phyloP scores from a whole-genome alignment of 2,113 vertebrate genomes.

The Chauna torquata region DNA sequence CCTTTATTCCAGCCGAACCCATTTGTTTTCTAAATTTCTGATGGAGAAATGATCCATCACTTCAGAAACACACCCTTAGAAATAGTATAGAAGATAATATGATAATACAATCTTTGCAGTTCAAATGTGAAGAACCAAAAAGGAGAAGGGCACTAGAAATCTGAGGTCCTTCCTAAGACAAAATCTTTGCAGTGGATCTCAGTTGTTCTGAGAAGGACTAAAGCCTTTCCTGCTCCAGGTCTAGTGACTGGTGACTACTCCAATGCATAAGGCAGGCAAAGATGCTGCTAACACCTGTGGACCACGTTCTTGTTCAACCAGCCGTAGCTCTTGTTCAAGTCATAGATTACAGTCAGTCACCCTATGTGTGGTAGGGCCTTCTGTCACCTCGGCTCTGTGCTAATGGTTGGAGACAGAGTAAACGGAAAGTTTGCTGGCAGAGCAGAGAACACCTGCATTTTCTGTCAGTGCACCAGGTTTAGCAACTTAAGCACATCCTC shows the following conservation, averaged over 20 bases:
- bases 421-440: background rate
- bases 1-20: background rate
- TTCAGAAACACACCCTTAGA: background rate
- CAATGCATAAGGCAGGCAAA: background rate
- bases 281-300: background rate
- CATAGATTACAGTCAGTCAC: background rate
- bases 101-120: background rate
- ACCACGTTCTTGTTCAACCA: background rate
- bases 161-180: background rate
- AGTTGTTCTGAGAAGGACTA: background rate
- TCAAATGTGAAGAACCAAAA: background rate
- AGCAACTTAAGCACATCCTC: background rate
- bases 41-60: background rate
- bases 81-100: background rate
- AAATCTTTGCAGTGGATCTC: background rate
- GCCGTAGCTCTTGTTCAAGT: background rate
- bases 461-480: background rate
- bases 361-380: fast-evolving
- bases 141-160: background rate
- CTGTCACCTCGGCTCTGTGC: background rate
- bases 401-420: background rate
- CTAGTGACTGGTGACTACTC: background rate
- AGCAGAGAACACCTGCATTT: background rate
- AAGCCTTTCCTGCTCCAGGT: background rate
- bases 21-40: background rate